A percentile compares a stretch with the other conserved stretches of the same genome.
Evolutionary conservation across 2,797 vertebrate genomes (phyloP).

Genomic region (Ispidina lecontei): DNA sequence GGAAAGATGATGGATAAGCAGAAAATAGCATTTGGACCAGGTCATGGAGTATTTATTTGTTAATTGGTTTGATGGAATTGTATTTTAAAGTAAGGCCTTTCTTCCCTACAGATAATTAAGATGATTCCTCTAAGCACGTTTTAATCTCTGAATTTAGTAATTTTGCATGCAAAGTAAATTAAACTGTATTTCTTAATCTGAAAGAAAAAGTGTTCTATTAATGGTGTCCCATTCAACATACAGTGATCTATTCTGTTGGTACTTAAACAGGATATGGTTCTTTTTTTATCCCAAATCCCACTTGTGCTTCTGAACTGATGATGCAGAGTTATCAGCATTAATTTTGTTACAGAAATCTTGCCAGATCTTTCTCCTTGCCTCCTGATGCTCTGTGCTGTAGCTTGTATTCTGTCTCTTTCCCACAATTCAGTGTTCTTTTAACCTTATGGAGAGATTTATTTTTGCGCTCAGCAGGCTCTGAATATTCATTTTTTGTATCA

Average conservation of each 20-base stretch:
- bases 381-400: slow-evolving; percentile 43
- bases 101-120: neutral
- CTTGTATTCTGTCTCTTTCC: slow-evolving; percentile 41
- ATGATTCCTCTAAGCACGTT: neutral
- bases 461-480: slow-evolving; percentile 27
- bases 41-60: neutral
- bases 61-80: neutral
- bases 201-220: slow-evolving; percentile 39
- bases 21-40: neutral
- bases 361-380: slow-evolving; percentile 56
- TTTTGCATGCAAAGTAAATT: neutral
- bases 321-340: slow-evolving; percentile 54
- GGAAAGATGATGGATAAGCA: neutral
- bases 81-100: neutral
- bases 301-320: slow-evolving; percentile 65
- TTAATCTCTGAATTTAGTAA: neutral
- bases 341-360: slow-evolving; percentile 62
- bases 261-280: slow-evolving; percentile 37
- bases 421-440: slow-evolving; percentile 60
- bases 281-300: slow-evolving; percentile 64
- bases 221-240: slow-evolving; percentile 54
- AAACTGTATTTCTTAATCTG: neutral
- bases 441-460: slow-evolving; percentile 60
- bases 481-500: slow-evolving; percentile 16
- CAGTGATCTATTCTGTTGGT: slow-evolving; percentile 44